A percentile compares a stretch with the other conserved stretches of the same genome.
These are phyloP conservation scores for Taeniopygia guttata DNA, from an alignment of 2,797 vertebrate genomes.

Conservation along the genomic window DNA sequence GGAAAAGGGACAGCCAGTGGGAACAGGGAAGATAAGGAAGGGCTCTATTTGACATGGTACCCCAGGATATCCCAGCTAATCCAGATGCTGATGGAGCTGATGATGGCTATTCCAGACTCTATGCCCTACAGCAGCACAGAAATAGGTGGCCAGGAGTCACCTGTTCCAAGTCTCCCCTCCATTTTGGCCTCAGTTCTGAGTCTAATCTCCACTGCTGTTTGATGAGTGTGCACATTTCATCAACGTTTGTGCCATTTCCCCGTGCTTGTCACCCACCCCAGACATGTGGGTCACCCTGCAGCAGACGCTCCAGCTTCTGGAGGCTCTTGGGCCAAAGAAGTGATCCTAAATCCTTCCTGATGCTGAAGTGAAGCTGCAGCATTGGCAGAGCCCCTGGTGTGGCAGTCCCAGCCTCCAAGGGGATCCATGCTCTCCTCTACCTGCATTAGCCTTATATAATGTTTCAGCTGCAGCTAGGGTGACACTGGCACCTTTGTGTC, in stretches of 20 bases:
- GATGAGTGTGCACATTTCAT: rapidly evolving
- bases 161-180: background rate
- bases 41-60: background rate
- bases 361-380: background rate
- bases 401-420: background rate
- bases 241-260: background rate
- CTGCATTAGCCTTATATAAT: background rate
- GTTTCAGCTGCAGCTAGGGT: background rate
- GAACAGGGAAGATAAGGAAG: background rate
- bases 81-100: background rate
- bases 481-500: background rate
- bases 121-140: background rate
- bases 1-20: background rate
- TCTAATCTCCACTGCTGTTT: background rate
- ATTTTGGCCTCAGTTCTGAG: background rate
- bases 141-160: background rate
- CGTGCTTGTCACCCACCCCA: background rate
- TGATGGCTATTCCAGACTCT: background rate
- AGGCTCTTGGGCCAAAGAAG: background rate
- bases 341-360: background rate
- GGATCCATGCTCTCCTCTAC: background rate
- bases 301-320: background rate
- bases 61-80: background rate
- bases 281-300: background rate
- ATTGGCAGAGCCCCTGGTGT: background rate